Conservation (phyloP, 2,797 vertebrate genomes). For the Ataeniobius toweri region DNA sequence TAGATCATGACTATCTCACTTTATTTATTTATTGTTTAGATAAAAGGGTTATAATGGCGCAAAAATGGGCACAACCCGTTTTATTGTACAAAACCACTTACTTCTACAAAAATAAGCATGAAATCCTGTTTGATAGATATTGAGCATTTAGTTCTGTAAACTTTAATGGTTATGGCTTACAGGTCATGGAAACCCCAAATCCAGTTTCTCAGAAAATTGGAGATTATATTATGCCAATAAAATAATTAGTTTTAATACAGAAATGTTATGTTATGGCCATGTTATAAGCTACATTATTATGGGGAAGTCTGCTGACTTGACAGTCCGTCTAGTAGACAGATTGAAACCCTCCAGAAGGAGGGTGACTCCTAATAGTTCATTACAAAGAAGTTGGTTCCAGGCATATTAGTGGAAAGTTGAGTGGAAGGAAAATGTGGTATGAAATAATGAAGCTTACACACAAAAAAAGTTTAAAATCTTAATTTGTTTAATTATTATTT, state of each 20-base stretch:
- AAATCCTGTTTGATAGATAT: not conserved
- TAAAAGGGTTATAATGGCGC: too few relatives aligned
- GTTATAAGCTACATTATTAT: not conserved
- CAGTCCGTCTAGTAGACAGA: not conserved
- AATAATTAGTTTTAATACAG: not conserved
- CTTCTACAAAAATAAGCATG: not conserved
- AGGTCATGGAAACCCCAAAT: not conserved
- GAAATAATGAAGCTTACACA: not conserved
- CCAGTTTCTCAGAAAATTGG: not conserved
- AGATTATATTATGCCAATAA: not conserved
- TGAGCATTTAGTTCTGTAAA: not conserved
- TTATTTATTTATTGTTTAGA: too few relatives aligned
- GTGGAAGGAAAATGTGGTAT: not conserved
- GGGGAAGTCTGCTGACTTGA: not conserved
- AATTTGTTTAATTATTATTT: not conserved
- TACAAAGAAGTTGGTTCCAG: not conserved
- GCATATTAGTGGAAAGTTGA: not conserved
- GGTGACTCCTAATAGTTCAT: not conserved
- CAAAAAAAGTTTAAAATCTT: not conserved
- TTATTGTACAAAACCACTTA: not conserved
- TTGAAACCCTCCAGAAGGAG: not conserved
- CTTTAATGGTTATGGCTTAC: not conserved
- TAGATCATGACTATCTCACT: not conserved
- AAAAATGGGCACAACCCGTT: not conserved
- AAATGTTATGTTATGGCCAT: not conserved